phyloP scores from a whole-genome alignment of 37 sponge, comb jelly and placozoan genomes.

The Bolinopsis microptera region DNA sequence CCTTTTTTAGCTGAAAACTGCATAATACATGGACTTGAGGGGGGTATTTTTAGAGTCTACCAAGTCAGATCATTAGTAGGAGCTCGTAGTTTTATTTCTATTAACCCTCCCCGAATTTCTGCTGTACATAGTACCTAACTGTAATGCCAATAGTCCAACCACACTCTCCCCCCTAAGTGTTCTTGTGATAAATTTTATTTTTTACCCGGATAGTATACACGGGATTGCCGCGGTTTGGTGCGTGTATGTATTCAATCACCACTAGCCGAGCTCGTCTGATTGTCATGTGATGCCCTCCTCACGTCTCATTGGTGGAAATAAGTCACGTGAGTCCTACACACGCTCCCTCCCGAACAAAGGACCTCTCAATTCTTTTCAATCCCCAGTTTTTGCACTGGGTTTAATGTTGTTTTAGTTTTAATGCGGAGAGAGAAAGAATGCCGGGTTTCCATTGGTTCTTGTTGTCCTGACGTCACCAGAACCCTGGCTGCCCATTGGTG shows the following conservation, averaged over 20 bases:
- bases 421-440: not conserved
- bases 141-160: no score
- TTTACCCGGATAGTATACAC: not conserved
- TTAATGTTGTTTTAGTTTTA: slow-evolving; percentile 43
- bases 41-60: no score
- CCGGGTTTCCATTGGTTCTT: not conserved
- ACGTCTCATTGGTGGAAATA: not conserved
- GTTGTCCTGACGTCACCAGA: not conserved
- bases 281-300: not conserved
- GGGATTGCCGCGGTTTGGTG: not conserved
- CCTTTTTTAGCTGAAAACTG: no score
- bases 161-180: no score
- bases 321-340: not conserved
- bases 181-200: not conserved
- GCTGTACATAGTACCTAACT: no score
- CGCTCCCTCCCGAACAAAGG: not conserved
- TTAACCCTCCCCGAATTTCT: no score
- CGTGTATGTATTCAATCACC: not conserved
- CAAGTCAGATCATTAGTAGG: no score
- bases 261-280: not conserved
- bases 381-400: slow-evolving; percentile 16
- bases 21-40: no score
- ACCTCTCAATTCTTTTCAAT: not conserved
- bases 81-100: no score
- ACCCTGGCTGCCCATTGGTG: not conserved